Conservation (phyloP, 1,140 invertebrate genomes). For the Drosophila melanica region DNA sequence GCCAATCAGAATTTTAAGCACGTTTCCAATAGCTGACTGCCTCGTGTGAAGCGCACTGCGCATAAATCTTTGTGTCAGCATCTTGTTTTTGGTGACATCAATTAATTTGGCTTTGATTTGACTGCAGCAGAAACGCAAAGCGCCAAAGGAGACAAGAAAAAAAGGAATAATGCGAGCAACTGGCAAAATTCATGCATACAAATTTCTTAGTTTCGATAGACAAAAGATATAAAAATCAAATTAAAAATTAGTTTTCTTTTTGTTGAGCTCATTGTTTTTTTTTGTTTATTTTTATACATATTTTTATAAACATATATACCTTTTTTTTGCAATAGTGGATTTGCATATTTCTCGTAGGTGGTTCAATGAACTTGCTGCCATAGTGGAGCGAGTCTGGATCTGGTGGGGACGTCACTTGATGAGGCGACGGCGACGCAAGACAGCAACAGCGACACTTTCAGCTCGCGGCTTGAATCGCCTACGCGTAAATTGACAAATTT, state of each 20-base stretch:
- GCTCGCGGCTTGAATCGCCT: slow-evolving; percentile 64
- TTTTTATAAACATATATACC: too few species aligned
- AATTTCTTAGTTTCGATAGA: slow-evolving; percentile 42
- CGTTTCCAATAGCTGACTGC: slow-evolving; percentile 44
- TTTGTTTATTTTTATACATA: slow-evolving; percentile 36
- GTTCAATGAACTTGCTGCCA: slow-evolving; percentile 76
- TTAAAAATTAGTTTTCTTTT: slow-evolving; percentile 71
- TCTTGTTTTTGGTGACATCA: slow-evolving; percentile 47
- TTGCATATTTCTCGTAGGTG: slow-evolving; percentile 82
- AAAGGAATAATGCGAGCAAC: slow-evolving; percentile 36
- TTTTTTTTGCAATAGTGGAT: slow-evolving; percentile 61
- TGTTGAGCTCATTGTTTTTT: slow-evolving; percentile 61
- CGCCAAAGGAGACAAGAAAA: slow-evolving; percentile 13
- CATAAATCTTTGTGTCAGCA: slow-evolving; percentile 64
- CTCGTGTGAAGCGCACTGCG: slow-evolving; percentile 34
- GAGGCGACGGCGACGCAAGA: slow-evolving; percentile 47
- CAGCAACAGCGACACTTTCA: slow-evolving; percentile 64
- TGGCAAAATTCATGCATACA: slow-evolving; percentile 41
- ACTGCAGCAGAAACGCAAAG: slow-evolving; percentile 30
- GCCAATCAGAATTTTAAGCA: slow-evolving; percentile 55
- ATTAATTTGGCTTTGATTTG: slow-evolving; percentile 64
- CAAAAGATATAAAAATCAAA: slow-evolving; percentile 69
- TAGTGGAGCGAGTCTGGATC: slow-evolving; percentile 35
- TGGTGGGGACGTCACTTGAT: slow-evolving; percentile 68
- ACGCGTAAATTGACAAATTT: slow-evolving; percentile 79